phyloP scores from a whole-genome alignment of 2,113 vertebrate species.

The Rhinichthys klamathensis region DNA sequence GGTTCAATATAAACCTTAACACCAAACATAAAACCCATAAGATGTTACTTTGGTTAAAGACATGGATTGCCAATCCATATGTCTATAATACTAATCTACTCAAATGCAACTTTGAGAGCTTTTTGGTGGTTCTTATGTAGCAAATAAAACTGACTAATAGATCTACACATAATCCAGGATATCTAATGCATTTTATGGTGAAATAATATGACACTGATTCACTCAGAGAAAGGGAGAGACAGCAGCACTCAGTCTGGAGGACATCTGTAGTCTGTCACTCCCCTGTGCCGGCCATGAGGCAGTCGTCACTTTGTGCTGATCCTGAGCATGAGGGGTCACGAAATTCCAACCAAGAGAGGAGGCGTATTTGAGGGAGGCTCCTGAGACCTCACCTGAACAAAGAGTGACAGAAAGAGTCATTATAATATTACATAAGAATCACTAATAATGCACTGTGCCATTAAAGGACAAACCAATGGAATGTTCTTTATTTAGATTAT shows the following conservation, averaged over 20 bases:
- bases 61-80: not conserved
- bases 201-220: not conserved
- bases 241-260: slow-evolving; percentile 24
- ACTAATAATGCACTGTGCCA: not conserved
- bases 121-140: not conserved
- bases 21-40: slow-evolving; percentile 30
- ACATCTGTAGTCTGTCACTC: slow-evolving; percentile 29
- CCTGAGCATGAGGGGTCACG: slow-evolving; percentile 67
- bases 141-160: not conserved
- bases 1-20: slow-evolving; percentile 31
- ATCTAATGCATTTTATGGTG: not conserved
- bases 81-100: slow-evolving; percentile 5
- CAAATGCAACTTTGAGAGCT: not conserved
- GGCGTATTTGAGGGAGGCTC: slow-evolving; percentile 61
- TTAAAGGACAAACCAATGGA: not conserved
- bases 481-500: not conserved
- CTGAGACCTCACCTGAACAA: slow-evolving; percentile 76
- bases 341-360: slow-evolving; percentile 67
- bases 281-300: slow-evolving; percentile 50
- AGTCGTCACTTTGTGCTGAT: slow-evolving; percentile 52
- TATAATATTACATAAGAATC: not conserved
- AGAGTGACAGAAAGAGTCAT: slow-evolving; percentile 21
- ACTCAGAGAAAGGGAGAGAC: not conserved
- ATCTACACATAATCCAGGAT: not conserved
- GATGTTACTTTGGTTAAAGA: not conserved